phyloP scores from a whole-genome alignment of 1,140 invertebrate species.

The Globodera rostochiensis region DNA sequence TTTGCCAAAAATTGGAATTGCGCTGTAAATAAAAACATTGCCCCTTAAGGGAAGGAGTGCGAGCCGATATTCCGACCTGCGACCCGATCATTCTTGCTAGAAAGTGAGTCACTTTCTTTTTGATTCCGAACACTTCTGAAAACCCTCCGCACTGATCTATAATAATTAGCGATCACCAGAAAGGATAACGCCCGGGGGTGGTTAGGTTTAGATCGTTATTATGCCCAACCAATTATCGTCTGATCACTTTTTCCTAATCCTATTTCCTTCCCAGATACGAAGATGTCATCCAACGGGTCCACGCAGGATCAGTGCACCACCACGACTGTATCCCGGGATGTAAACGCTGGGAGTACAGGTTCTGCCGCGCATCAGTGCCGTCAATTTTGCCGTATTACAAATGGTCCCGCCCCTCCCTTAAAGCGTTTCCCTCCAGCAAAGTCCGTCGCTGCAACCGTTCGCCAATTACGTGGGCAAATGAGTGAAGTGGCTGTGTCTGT shows the following conservation, averaged over 20 bases:
- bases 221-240: not conserved
- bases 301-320: slow-evolving; percentile 53
- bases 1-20: slow-evolving; percentile 23
- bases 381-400: not conserved
- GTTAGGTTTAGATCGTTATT: not conserved
- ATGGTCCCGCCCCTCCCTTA: not conserved
- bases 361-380: not conserved
- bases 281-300: slow-evolving; percentile 58
- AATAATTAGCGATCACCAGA: too few species aligned
- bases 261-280: slow-evolving; percentile 38
- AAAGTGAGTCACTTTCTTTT: slow-evolving; percentile 14
- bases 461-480: slow-evolving; percentile 37
- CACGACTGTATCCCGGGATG: slow-evolving; percentile 48
- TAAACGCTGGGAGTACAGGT: slow-evolving; percentile 59
- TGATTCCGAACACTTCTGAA: too few species aligned
- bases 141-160: too few species aligned
- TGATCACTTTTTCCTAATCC: not conserved
- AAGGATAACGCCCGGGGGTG: not conserved
- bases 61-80: slow-evolving; percentile 36
- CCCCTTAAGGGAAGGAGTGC: not conserved
- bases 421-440: slow-evolving; percentile 55
- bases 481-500: not conserved
- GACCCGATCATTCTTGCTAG: slow-evolving; percentile 44
- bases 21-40: slow-evolving; percentile 16
- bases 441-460: slow-evolving; percentile 48